Conservation (phyloP, 2,888 invertebrate species). For the Acanthoscelides obtectus region DNA sequence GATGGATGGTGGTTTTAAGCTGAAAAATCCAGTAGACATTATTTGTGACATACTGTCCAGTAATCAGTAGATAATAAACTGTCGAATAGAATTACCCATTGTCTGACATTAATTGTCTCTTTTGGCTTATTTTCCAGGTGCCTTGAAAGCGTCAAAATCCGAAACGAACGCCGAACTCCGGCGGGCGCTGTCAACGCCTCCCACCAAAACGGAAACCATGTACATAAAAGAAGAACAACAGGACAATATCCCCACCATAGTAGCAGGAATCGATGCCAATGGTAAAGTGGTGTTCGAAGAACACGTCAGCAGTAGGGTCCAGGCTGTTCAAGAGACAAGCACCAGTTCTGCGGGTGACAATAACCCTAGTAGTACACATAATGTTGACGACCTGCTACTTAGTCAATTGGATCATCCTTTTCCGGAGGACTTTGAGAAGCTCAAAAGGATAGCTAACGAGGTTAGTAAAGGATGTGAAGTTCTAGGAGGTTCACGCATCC, state of each 20-base stretch:
- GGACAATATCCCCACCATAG: slow-evolving; percentile 43
- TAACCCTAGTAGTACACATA: slow-evolving; percentile 57
- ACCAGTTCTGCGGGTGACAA: slow-evolving; percentile 11
- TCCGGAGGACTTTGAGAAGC: slow-evolving; percentile 79
- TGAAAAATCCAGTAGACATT: too few relatives aligned
- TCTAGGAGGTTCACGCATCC: too few relatives aligned
- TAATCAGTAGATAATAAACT: too few relatives aligned
- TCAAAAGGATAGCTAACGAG: slow-evolving; percentile 79
- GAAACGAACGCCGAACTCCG: slow-evolving; percentile 52
- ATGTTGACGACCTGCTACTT: slow-evolving; percentile 65
- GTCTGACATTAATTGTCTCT: too few relatives aligned
- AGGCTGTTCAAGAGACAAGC: slow-evolving; percentile 16
- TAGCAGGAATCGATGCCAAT: slow-evolving; percentile 43
- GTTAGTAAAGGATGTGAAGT: too few relatives aligned
- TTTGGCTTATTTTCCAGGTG: neutral
- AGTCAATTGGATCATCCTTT: slow-evolving; percentile 65
- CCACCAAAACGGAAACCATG: slow-evolving; percentile 46
- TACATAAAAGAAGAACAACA: slow-evolving; percentile 41
- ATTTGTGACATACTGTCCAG: too few relatives aligned
- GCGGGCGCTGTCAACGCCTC: slow-evolving; percentile 51
- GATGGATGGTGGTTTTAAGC: too few relatives aligned
- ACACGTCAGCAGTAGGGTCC: slow-evolving; percentile 26
- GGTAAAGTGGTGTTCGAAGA: slow-evolving; percentile 43
- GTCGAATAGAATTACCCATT: too few relatives aligned
- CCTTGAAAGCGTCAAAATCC: slow-evolving; percentile 25